Base-by-base conservation (phyloP, 2,797 vertebrate species). In the Neoniphon sammara region DNA sequence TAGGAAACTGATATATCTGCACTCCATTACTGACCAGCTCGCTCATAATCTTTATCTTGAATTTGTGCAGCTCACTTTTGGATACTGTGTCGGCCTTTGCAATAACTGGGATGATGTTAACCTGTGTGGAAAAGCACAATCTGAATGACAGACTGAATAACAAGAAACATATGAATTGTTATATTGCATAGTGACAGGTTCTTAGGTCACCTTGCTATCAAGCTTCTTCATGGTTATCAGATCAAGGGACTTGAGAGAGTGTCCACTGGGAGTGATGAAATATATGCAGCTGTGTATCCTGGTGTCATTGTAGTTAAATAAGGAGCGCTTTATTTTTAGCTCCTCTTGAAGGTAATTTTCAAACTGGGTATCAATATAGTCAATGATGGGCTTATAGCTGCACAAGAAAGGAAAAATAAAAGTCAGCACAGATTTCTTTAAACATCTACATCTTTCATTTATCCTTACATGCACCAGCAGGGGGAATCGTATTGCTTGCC, bases 41-140 rank as follows among this genome's bases (percentile, higher is more conserved):
- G 0, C 97, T 98, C 97, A 99, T 98, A 23, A 99, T 96, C 93
- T 98, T 99, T 70, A 97, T 98, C 93, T 99, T 99, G 80, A 99
- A 96, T 86, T 97, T 99, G 87, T 98, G 96, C 73, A 99, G 85
- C 75, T 99, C 98, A 0, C 93, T 97, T 90, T 96, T 99, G 77
- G 97, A 98, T 73, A 99, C 95, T 1, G 97, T 97, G 89, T 99
- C 98, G 4, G 98, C 96, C 86, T 99, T 99, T 57, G 97, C 97
- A 25, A 99, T 97, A 7, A 99, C 94, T 0, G 98, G 98, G 85
- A 99, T 97, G 76, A 99, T 95, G 92, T 99, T 99, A 68, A 98
- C 98, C 98, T 99, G 34, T 46, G 23, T 21, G 31, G 42, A 54
- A 54, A 73, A 49, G 31, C 30, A 47, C 0, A 54, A 18, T 18